Percentiles rank a stretch among this genome's conserved stretches.
Conservation (phyloP, 2,113 vertebrate species). For the Oryzias melastigma region DNA sequence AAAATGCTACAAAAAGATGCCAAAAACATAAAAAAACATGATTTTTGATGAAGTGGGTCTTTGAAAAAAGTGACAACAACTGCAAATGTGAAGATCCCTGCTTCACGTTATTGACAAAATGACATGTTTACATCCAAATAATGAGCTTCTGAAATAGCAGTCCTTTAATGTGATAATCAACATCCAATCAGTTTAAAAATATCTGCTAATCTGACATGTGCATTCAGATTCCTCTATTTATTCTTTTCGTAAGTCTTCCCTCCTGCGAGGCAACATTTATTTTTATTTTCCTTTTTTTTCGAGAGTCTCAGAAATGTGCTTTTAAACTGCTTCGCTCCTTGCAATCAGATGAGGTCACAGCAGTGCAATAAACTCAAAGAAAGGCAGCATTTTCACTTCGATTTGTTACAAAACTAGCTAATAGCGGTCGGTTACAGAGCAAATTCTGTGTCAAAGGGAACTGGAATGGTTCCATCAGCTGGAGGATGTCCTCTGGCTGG, state of each 20-base stretch:
- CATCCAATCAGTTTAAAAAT: slow-evolving; percentile 27
- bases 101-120: not conserved
- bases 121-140: not conserved
- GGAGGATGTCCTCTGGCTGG: slow-evolving; percentile 72
- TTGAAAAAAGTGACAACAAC: too few relatives aligned
- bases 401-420: slow-evolving; percentile 69
- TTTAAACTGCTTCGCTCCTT: slow-evolving; percentile 48
- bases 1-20: too few relatives aligned
- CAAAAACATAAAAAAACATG: too few relatives aligned
- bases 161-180: slow-evolving; percentile 10
- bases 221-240: slow-evolving; percentile 21
- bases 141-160: not conserved
- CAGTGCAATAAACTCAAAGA: slow-evolving; percentile 60
- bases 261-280: slow-evolving; percentile 24
- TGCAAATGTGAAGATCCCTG: too few relatives aligned
- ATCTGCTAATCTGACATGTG: slow-evolving; percentile 32
- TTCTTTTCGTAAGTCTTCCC: slow-evolving; percentile 14
- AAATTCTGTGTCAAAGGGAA: slow-evolving; percentile 71
- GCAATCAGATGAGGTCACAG: slow-evolving; percentile 68
- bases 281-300: slow-evolving; percentile 21
- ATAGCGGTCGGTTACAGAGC: slow-evolving; percentile 65
- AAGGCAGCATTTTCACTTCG: slow-evolving; percentile 53
- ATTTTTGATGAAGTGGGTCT: too few relatives aligned
- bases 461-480: slow-evolving; percentile 73
- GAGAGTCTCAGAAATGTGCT: slow-evolving; percentile 55